Percentiles rank a stretch among this genome's conserved stretches.
These are phyloP conservation scores for Panzeria rudis DNA, from an alignment of 2,888 invertebrate species.

Conservation along the genomic window DNA sequence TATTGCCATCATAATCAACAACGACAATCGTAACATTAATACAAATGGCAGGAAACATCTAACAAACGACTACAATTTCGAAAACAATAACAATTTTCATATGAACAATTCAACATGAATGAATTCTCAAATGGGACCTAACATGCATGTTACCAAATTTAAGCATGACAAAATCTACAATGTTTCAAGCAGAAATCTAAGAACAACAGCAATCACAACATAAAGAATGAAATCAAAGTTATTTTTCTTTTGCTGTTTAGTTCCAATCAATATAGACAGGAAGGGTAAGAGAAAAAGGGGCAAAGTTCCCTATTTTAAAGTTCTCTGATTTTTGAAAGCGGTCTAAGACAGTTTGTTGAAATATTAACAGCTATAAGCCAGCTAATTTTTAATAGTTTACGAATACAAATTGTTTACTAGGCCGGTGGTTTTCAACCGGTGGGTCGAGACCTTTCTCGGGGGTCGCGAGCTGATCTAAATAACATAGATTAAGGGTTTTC, in stretches of 20 bases:
- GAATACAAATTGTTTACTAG: too few species aligned
- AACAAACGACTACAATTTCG: conserved; percentile 56
- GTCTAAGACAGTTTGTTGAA: too few species aligned
- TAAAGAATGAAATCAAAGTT: background rate
- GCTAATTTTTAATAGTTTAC: too few species aligned
- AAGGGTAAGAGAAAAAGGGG: background rate
- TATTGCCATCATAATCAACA: conserved; percentile 51
- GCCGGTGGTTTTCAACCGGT: too few species aligned
- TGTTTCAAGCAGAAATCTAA: background rate
- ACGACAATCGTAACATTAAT: conserved; percentile 44
- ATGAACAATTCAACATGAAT: conserved; percentile 59
- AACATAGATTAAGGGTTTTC: too few species aligned
- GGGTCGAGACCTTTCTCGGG: too few species aligned
- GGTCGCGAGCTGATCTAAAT: too few species aligned
- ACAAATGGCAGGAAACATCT: conserved; percentile 59
- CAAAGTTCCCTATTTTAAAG: background rate
- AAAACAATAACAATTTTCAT: conserved; percentile 63
- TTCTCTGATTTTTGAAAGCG: too few species aligned
- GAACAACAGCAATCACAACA: conserved; percentile 3
- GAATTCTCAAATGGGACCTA: conserved; percentile 68
- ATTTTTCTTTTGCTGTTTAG: background rate
- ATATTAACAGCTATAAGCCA: too few species aligned
- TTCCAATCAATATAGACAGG: background rate
- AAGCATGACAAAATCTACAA: conserved; percentile 60
- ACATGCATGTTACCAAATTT: conserved; percentile 66